Conservation (phyloP, 2,888 invertebrate genomes). For the Lithodes maja region DNA sequence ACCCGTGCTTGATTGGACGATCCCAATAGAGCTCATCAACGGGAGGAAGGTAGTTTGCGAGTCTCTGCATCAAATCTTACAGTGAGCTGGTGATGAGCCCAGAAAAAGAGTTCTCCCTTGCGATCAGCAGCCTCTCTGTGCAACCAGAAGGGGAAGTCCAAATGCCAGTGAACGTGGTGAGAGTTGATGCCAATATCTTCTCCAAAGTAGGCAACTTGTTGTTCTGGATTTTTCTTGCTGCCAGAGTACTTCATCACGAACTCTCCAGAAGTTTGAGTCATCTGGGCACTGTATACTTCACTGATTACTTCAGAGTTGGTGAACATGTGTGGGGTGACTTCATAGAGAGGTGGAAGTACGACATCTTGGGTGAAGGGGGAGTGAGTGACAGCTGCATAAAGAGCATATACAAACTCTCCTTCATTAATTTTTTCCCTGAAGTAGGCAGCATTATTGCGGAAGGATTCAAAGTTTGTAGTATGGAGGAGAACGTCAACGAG, state of each 20-base stretch:
- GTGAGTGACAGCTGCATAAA: slow-evolving; percentile 79
- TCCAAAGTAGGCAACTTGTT: slow-evolving; percentile 81
- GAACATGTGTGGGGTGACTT: slow-evolving; percentile 81
- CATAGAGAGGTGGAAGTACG: slow-evolving; percentile 82
- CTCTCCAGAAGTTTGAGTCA: slow-evolving; percentile 71
- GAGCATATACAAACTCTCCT: slow-evolving; percentile 80
- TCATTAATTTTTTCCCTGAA: slow-evolving; percentile 80
- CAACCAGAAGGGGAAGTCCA: slow-evolving; percentile 81
- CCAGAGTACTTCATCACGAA: slow-evolving; percentile 73
- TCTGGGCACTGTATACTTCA: slow-evolving; percentile 74
- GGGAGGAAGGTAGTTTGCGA: slow-evolving; percentile 71
- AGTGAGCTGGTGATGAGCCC: slow-evolving; percentile 72
- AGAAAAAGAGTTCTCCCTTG: slow-evolving; percentile 73
- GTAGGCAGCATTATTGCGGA: slow-evolving; percentile 82
- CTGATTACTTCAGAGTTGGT: slow-evolving; percentile 79
- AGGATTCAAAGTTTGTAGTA: slow-evolving; percentile 83
- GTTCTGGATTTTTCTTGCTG: slow-evolving; percentile 77
- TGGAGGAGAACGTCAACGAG: slow-evolving; percentile 82
- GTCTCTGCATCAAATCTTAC: slow-evolving; percentile 78
- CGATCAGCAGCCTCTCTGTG: slow-evolving; percentile 73
- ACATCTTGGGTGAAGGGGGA: slow-evolving; percentile 75
- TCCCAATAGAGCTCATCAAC: slow-evolving; percentile 72
- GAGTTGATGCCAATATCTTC: slow-evolving; percentile 83
- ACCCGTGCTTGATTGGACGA: slow-evolving; percentile 75
- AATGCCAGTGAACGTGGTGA: slow-evolving; percentile 80